A percentile compares a stretch with the other conserved stretches of the same genome.
Conservation (phyloP, 2,888 invertebrate species). For the Sinhomidia bicolor region DNA sequence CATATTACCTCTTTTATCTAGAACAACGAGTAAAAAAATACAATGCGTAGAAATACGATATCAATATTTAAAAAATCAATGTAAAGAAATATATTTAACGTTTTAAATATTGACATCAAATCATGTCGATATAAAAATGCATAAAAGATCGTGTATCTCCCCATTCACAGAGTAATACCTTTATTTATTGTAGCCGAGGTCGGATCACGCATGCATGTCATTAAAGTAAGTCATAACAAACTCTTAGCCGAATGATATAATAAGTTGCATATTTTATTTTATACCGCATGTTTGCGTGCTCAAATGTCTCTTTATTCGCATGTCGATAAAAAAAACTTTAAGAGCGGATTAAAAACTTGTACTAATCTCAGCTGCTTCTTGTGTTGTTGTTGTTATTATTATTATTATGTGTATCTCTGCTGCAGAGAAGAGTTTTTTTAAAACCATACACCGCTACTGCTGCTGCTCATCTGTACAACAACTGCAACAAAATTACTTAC, state of each 20-base stretch:
- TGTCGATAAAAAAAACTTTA: not conserved
- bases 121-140: not conserved
- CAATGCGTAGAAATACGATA: too few species aligned
- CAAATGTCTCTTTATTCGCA: not conserved
- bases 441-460: not conserved
- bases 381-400: too few species aligned
- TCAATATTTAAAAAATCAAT: too few species aligned
- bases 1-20: not conserved
- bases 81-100: not conserved
- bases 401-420: too few species aligned
- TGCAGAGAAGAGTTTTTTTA: too few species aligned
- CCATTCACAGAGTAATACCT: not conserved
- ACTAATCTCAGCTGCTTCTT: slow-evolving; percentile 29
- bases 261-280: not conserved
- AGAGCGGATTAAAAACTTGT: slow-evolving; percentile 32
- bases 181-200: slow-evolving; percentile 16
- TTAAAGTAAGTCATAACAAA: slow-evolving; percentile 29
- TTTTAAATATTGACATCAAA: not conserved
- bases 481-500: slow-evolving; percentile 17
- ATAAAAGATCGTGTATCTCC: not conserved
- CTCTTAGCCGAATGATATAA: slow-evolving; percentile 15
- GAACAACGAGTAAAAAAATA: not conserved
- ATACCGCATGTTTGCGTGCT: slow-evolving; percentile 23
- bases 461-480: too few species aligned
- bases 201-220: slow-evolving; percentile 27